Evolutionary conservation across 2,113 vertebrate species (phyloP).

Genomic region (Coturnix japonica): DNA sequence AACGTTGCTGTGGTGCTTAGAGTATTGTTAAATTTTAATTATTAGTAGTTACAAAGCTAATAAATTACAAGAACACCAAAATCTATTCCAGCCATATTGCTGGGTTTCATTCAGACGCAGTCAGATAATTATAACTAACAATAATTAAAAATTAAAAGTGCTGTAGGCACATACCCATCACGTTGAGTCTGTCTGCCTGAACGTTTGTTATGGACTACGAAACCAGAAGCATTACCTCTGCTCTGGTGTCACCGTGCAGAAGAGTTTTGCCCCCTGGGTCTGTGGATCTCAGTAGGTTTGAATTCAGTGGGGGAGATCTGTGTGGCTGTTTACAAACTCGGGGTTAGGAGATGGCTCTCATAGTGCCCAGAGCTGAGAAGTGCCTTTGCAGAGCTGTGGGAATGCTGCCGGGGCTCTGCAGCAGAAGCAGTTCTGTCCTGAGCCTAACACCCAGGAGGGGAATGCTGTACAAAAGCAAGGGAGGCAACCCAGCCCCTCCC

Average conservation of each 20-base stretch:
- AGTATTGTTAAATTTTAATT: conserved; percentile 70
- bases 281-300: not conserved
- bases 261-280: not conserved
- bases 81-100: conserved; percentile 67
- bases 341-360: not conserved
- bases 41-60: conserved; percentile 75
- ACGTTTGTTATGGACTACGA: conserved; percentile 51
- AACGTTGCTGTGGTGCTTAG: conserved; percentile 36
- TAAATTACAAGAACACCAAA: conserved; percentile 69
- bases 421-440: not conserved
- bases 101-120: conserved; percentile 72
- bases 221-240: conserved; percentile 8
- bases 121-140: conserved; percentile 83
- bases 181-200: conserved; percentile 74
- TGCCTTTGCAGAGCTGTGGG: accelerated
- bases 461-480: not conserved
- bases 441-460: not conserved
- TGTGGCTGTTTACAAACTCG: not conserved
- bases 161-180: conserved; percentile 81
- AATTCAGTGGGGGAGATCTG: not conserved
- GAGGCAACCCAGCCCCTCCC: accelerated
- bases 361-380: not conserved
- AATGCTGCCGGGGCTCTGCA: not conserved
- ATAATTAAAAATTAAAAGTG: conserved; percentile 84
- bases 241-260: not conserved